phyloP scores from a whole-genome alignment of 64 coral and sea anemone genomes.

The Platygyra sinensis region DNA sequence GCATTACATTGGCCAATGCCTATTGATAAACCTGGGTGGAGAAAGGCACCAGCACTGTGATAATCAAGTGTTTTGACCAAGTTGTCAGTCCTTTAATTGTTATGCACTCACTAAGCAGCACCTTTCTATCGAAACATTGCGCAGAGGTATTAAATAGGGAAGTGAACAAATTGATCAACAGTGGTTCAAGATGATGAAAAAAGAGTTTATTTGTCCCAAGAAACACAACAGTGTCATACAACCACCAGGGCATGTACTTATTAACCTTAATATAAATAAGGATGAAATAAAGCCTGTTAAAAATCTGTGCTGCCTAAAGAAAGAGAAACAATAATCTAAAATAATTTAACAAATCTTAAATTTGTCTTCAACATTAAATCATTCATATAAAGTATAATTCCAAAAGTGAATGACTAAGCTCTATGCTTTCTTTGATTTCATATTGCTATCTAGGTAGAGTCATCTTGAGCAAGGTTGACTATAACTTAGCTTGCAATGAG shows the following conservation, averaged over 20 bases:
- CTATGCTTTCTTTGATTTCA: background rate
- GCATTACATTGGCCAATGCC: too few relatives aligned
- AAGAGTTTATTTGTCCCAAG: slow-evolving; percentile 30
- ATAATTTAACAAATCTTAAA: background rate
- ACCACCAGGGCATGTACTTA: slow-evolving; percentile 35
- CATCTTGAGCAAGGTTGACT: background rate
- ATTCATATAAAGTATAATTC: slow-evolving; percentile 4
- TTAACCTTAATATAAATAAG: slow-evolving; percentile 44
- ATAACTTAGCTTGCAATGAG: background rate
- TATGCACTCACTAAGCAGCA: too few relatives aligned
- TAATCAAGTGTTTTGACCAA: too few relatives aligned
- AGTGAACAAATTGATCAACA: background rate
- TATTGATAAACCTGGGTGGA: too few relatives aligned
- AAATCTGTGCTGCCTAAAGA: slow-evolving; percentile 22
- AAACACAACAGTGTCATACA: slow-evolving; percentile 47
- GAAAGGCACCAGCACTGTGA: too few relatives aligned
- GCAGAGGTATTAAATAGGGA: too few relatives aligned
- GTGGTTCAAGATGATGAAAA: slow-evolving; percentile 4
- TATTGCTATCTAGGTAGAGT: background rate
- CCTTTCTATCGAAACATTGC: too few relatives aligned
- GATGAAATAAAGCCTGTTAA: slow-evolving; percentile 6
- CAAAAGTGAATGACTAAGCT: background rate
- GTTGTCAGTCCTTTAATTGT: too few relatives aligned
- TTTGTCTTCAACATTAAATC: slow-evolving; percentile 16
- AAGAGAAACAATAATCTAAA: background rate